Conservation (phyloP, 2,113 vertebrate genomes). For the Pimephales promelas region DNA sequence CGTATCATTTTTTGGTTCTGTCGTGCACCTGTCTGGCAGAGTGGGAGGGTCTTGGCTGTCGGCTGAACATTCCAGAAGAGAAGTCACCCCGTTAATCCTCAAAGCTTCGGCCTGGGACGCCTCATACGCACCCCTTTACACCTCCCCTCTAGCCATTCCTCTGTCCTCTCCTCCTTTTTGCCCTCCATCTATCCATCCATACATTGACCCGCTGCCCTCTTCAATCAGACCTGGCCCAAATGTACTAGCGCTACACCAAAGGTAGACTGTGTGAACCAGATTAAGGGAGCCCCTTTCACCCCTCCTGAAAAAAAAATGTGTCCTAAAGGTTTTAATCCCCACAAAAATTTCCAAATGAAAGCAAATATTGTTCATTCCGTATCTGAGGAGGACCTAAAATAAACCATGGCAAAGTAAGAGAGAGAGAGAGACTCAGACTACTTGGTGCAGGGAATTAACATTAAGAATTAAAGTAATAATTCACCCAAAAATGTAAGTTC, state of each 20-base stretch:
- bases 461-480: background rate
- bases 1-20: slow-evolving; percentile 32
- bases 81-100: slow-evolving; percentile 79
- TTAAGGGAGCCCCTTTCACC: slow-evolving; percentile 33
- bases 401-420: background rate
- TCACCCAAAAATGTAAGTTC: too few relatives aligned
- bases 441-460: background rate
- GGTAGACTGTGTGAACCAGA: slow-evolving; percentile 43
- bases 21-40: slow-evolving; percentile 70
- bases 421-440: background rate
- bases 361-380: slow-evolving; percentile 51
- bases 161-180: slow-evolving; percentile 20
- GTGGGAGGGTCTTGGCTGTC: slow-evolving; percentile 74
- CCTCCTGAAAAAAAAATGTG: background rate
- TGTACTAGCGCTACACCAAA: slow-evolving; percentile 18
- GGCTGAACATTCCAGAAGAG: slow-evolving; percentile 77
- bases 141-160: background rate
- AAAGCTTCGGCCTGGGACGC: slow-evolving; percentile 65
- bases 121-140: slow-evolving; percentile 27
- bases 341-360: slow-evolving; percentile 53
- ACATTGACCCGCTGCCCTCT: background rate
- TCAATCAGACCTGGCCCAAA: slow-evolving; percentile 29
- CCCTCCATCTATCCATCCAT: slow-evolving; percentile 10
- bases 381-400: slow-evolving; percentile 2
- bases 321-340: slow-evolving; percentile 47